Evolutionary conservation across 1,140 invertebrate genomes (phyloP), one percentile per base, ranked within the genome.

Genomic region (Drosophila kurseongensis): DNA sequence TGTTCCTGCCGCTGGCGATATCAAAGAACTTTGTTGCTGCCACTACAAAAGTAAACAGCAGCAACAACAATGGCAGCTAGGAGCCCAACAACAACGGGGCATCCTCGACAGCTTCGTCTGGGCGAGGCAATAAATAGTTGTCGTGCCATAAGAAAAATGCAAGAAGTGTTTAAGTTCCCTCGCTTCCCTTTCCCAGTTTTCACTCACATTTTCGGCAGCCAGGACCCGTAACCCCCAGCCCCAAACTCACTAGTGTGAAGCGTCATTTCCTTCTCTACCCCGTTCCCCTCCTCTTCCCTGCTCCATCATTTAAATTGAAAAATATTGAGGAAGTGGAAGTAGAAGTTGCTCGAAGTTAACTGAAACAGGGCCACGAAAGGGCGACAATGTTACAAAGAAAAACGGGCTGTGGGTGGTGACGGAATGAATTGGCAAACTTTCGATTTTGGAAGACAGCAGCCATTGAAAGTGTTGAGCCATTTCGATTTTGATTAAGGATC

Each of bases 91-190:
- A 56, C 29, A 35, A 36, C 44, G 36, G 18, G 60, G 63, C 27
- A 60, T 58, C 45, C 38, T 52, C 61, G 62, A 68, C 75, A 75
- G 80, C 75, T 88, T 73, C 36, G 62, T 50, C 62, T 59, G 56
- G 57, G 44, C 50, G 62, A 58, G 79, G 79, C 84, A 79, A 86
- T 86, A 86, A 86, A 86, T 86, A 86, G 83, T 88, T 83, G 83
- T 88, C 83, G 83, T 88, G 75, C 80, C 84, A 83, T 86, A 83
- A 69, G 83, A 88, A 86, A 86, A 86, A 86, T 86, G 83, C 83
- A 86, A 86, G 83, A 69, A 86, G 83, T 86, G 83, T 86, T 88
- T 83, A 86, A 86, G 83, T 83, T 88, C 23, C 14, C 65, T 52
- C 40, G 16, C 18, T 42, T 23, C 27, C 16, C 42, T 40, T 44